Percentiles rank a stretch among this genome's conserved stretches.
These are phyloP conservation scores for Lasioglossum morio DNA, from an alignment of 2,888 invertebrate genomes.

Conservation along the genomic window DNA sequence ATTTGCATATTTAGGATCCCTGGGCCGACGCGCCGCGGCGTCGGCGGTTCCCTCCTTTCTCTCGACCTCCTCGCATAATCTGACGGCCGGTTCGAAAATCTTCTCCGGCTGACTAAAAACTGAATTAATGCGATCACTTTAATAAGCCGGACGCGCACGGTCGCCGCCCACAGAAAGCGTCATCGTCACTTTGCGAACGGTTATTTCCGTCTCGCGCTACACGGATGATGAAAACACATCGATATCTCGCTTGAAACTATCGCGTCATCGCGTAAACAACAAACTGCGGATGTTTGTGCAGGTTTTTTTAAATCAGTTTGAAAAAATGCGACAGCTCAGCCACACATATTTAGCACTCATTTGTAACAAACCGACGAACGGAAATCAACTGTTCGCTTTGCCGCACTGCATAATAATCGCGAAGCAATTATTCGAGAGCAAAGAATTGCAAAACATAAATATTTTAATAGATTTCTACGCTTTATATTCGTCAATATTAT, in stretches of 20 bases:
- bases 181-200: neutral
- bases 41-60: constrained; percentile 64
- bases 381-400: neutral
- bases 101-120: constrained; percentile 80
- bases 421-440: neutral
- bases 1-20: constrained; percentile 82
- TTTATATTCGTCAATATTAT: neutral
- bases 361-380: neutral
- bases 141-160: constrained; percentile 32
- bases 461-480: neutral
- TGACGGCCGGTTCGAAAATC: constrained; percentile 75
- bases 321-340: neutral
- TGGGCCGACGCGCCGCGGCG: constrained; percentile 16
- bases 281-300: neutral
- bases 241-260: neutral
- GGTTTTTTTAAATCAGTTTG: neutral
- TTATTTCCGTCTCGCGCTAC: constrained; percentile 33
- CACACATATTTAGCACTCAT: neutral
- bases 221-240: neutral
- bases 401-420: neutral
- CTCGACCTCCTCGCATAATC: constrained; percentile 70
- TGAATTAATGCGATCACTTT: constrained; percentile 72
- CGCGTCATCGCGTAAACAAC: neutral
- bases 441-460: neutral
- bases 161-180: neutral